phyloP scores from a whole-genome alignment of 2,888 invertebrate genomes.

The Troides aeacus region DNA sequence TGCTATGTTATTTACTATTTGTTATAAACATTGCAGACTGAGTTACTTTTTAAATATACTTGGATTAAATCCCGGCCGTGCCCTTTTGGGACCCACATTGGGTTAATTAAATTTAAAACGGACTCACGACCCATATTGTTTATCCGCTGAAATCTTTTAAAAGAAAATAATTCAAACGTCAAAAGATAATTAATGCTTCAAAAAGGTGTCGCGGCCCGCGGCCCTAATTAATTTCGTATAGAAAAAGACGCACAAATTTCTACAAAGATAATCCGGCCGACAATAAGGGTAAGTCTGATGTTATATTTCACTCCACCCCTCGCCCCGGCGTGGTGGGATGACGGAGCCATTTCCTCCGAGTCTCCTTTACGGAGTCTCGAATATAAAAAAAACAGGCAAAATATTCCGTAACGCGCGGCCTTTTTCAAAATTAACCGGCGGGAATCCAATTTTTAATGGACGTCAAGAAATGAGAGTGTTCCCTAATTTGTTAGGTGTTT shows the following conservation, averaged over 20 bases:
- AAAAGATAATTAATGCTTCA: slow-evolving; percentile 9
- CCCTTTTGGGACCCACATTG: no score
- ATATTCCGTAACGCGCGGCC: slow-evolving; percentile 11
- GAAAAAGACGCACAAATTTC: slow-evolving; percentile 28
- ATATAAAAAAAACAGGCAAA: slow-evolving; percentile 17
- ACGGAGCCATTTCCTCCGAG: slow-evolving; percentile 29
- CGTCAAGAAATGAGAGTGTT: slow-evolving; percentile 25
- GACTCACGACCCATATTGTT: no score
- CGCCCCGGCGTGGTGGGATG: slow-evolving; percentile 25
- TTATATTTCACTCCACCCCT: slow-evolving; percentile 29
- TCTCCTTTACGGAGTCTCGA: slow-evolving; percentile 20
- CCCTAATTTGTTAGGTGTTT: slow-evolving; percentile 27
- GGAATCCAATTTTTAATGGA: slow-evolving; percentile 30
- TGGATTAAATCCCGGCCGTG: no score
- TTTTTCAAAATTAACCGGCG: slow-evolving; percentile 27
- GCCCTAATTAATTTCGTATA: slow-evolving; percentile 29
- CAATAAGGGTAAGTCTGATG: slow-evolving; percentile 29
- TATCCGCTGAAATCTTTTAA: no score
- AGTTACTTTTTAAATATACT: no score
- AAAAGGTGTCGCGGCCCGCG: slow-evolving; percentile 14
- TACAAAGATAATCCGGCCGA: slow-evolving; percentile 29
- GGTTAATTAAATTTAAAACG: no score
- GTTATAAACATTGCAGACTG: no score
- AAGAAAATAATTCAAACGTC: not conserved
- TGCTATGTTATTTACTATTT: no score